phyloP scores from a whole-genome alignment of 2,888 invertebrate species.

The Polymixis flavicincta region DNA sequence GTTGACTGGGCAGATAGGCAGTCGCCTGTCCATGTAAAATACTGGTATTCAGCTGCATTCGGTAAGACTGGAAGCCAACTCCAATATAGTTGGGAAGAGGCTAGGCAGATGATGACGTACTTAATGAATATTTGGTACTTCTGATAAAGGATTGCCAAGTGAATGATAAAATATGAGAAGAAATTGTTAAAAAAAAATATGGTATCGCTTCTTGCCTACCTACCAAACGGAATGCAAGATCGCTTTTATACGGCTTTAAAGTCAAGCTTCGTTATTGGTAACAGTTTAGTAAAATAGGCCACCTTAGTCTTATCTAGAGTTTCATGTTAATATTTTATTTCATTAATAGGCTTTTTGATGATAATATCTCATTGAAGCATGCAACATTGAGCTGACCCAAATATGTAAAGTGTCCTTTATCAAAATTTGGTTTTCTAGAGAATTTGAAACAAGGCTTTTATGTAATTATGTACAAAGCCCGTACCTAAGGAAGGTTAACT shows the following conservation, averaged over 20 bases:
- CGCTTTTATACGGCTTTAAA: background rate
- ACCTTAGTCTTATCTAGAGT: constrained; percentile 1
- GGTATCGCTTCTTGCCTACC: background rate
- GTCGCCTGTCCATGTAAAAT: too few relatives aligned
- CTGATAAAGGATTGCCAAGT: background rate
- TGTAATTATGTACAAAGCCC: constrained; percentile 53
- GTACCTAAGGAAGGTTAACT: constrained; percentile 48
- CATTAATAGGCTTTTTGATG: background rate
- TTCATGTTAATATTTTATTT: constrained; percentile 6
- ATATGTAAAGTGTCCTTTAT: constrained; percentile 50
- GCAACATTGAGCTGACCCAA: constrained; percentile 38
- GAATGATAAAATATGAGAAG: background rate
- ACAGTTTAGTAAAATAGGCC: background rate
- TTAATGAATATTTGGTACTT: background rate
- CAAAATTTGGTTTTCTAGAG: constrained; percentile 53
- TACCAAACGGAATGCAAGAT: background rate
- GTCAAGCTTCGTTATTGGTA: constrained; percentile 14
- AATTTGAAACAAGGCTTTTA: constrained; percentile 54
- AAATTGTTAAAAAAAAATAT: background rate
- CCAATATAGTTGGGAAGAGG: too few relatives aligned
- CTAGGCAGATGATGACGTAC: background rate
- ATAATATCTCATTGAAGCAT: constrained; percentile 26
- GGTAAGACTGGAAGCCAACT: too few relatives aligned
- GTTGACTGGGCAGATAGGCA: too few relatives aligned
- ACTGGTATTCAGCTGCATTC: too few relatives aligned